Conservation (phyloP, 2,797 vertebrate genomes). For the Furcifer pardalis region DNA sequence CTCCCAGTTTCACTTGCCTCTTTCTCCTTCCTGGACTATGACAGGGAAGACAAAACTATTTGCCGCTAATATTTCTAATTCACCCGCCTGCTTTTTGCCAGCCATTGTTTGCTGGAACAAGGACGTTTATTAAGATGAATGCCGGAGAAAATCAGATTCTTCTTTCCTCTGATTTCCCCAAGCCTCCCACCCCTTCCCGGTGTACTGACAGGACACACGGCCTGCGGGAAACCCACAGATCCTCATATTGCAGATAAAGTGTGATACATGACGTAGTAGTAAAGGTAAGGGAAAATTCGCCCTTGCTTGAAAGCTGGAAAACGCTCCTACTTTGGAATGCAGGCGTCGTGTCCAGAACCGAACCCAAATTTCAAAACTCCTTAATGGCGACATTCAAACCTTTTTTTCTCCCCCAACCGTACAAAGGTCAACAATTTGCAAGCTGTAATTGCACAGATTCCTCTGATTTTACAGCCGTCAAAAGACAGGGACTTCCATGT, state of each 20-base stretch:
- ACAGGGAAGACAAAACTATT: neutral
- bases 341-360: neutral
- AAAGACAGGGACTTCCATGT: too few species aligned
- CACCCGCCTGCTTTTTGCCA: conserved; percentile 22
- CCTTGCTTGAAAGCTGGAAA: neutral
- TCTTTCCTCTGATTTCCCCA: conserved; percentile 28
- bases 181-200: neutral
- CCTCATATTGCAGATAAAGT: conserved; percentile 7
- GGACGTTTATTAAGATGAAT: conserved; percentile 36
- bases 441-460: neutral
- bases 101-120: conserved; percentile 32
- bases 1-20: neutral
- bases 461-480: neutral
- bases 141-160: conserved; percentile 22
- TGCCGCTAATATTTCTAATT: conserved; percentile 26
- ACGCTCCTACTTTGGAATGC: neutral
- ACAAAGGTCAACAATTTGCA: neutral
- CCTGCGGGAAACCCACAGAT: neutral
- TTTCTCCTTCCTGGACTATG: neutral
- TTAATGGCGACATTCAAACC: neutral
- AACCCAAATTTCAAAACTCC: too few species aligned
- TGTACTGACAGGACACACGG: conserved; percentile 13
- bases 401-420: too few species aligned
- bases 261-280: neutral
- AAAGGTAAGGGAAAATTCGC: too few species aligned